Evolutionary conservation across 2,888 invertebrate genomes (phyloP).

Genomic region (Hypolimnas misippus): DNA sequence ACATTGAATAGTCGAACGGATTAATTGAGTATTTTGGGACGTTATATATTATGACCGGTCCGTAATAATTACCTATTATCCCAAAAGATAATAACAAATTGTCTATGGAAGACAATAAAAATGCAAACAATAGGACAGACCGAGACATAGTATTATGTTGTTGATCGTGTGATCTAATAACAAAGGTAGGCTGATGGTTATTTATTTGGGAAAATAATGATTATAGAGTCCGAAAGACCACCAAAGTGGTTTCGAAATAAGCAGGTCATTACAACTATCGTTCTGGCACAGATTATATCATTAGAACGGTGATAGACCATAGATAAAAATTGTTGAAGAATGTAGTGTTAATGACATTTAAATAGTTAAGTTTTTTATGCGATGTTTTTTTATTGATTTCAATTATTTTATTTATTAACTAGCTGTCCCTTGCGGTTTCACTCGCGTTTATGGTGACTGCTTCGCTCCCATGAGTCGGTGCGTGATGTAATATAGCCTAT

Average conservation of each 20-base stretch:
- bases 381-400: too few relatives aligned
- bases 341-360: too few relatives aligned
- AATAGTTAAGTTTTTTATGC: too few relatives aligned
- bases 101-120: conserved; percentile 31
- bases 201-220: conserved; percentile 52
- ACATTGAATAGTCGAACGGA: background rate
- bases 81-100: conserved; percentile 30
- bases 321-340: too few relatives aligned
- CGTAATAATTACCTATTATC: conserved; percentile 16
- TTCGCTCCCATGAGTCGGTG: too few relatives aligned
- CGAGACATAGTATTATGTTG: conserved; percentile 25
- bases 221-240: conserved; percentile 47
- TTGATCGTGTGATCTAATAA: conserved; percentile 40
- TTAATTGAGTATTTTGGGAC: conserved; percentile 10
- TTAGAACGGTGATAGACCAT: too few relatives aligned
- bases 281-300: background rate
- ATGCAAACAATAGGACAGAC: conserved; percentile 34
- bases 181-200: conserved; percentile 41
- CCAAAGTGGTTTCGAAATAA: conserved; percentile 42
- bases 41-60: conserved; percentile 15
- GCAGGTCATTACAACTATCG: conserved; percentile 9
- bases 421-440: too few relatives aligned
- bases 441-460: too few relatives aligned
- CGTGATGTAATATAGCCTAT: too few relatives aligned
- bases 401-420: too few relatives aligned